These are phyloP conservation scores for Odontocerum albicorne DNA, from an alignment of 2,888 invertebrate genomes.

Conservation along the genomic window DNA sequence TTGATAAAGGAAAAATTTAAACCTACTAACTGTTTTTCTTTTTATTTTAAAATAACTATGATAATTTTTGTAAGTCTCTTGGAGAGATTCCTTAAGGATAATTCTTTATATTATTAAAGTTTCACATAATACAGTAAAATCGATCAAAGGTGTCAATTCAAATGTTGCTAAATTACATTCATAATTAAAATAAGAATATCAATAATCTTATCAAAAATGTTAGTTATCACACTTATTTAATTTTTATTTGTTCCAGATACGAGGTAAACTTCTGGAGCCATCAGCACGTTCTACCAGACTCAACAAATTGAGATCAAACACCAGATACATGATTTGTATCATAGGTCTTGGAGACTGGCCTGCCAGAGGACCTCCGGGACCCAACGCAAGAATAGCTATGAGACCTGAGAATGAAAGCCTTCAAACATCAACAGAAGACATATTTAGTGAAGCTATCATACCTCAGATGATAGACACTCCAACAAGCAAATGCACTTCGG, in stretches of 20 bases:
- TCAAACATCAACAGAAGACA: constrained; percentile 57
- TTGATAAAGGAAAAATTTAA: too few species aligned
- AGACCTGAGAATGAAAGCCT: constrained; percentile 48
- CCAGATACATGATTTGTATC: constrained; percentile 84
- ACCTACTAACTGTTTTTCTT: too few species aligned
- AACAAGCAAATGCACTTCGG: constrained; percentile 75
- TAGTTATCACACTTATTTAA: too few species aligned
- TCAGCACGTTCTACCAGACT: constrained; percentile 74
- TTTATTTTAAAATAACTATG: too few species aligned
- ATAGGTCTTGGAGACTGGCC: constrained; percentile 81
- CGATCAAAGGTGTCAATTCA: too few species aligned
- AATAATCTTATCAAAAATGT: neutral
- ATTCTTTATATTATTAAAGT: too few species aligned
- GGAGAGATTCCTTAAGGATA: too few species aligned
- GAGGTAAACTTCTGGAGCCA: constrained; percentile 74
- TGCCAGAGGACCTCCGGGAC: constrained; percentile 48
- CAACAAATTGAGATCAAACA: constrained; percentile 74
- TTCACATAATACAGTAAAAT: too few species aligned
- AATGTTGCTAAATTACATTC: too few species aligned
- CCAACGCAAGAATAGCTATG: constrained; percentile 57
- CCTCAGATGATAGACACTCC: constrained; percentile 68
- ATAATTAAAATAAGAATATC: too few species aligned
- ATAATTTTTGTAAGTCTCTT: too few species aligned
- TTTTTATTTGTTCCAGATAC: constrained; percentile 59
- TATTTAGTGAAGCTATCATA: constrained; percentile 58